These are phyloP conservation scores for Macrophya annulata DNA, from an alignment of 2,888 invertebrate species.

Conservation along the genomic window DNA sequence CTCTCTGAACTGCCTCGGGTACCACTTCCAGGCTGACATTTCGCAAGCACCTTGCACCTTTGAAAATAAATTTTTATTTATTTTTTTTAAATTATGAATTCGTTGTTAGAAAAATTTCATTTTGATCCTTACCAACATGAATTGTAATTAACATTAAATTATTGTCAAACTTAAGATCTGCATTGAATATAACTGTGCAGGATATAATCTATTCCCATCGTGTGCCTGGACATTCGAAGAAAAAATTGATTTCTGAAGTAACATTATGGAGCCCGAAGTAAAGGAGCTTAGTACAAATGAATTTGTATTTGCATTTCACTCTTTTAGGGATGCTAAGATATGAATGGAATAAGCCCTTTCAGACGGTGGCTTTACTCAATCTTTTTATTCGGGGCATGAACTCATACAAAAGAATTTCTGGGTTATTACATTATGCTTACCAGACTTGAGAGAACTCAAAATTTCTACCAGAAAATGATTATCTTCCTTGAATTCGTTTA, in stretches of 20 bases:
- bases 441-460: not conserved
- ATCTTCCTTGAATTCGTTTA: conserved; percentile 27
- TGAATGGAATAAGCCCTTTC: conserved; percentile 31
- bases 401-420: conserved; percentile 48
- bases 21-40: conserved; percentile 87
- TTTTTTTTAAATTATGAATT: not conserved
- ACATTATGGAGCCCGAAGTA: not conserved
- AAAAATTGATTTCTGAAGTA: conserved; percentile 36
- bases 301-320: conserved; percentile 44
- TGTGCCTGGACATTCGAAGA: conserved; percentile 17
- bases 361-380: conserved; percentile 25
- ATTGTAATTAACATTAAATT: conserved; percentile 68
- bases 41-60: conserved; percentile 85
- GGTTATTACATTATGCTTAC: conserved; percentile 35
- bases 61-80: conserved; percentile 40
- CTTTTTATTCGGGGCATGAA: conserved; percentile 45
- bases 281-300: conserved; percentile 46
- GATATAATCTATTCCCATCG: conserved; percentile 21
- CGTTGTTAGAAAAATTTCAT: conserved; percentile 71
- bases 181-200: not conserved
- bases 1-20: conserved; percentile 86
- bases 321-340: not conserved
- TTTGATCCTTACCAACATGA: conserved; percentile 74
- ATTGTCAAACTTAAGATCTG: conserved; percentile 39
- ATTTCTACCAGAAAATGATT: conserved; percentile 8